These are phyloP conservation scores for Caenorhabditis sulstoni DNA, from an alignment of 2,888 invertebrate species.

Conservation along the genomic window DNA sequence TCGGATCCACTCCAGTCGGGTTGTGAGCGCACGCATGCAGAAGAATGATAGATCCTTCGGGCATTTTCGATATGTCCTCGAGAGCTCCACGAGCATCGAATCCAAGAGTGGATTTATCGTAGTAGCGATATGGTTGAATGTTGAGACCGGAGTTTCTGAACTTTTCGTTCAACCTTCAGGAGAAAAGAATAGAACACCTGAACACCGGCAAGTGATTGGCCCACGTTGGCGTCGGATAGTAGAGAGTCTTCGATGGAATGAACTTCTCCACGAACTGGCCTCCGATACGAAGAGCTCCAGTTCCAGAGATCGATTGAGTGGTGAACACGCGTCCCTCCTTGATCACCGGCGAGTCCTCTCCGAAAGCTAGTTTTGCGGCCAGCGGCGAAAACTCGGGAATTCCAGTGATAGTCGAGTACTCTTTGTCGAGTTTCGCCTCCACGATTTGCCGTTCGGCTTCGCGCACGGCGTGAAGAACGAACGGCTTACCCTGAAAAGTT, in stretches of 20 bases:
- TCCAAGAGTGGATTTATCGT: constrained; percentile 92
- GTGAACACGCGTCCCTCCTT: constrained; percentile 81
- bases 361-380: constrained; percentile 90
- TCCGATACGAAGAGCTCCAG: constrained; percentile 94
- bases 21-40: constrained; percentile 98
- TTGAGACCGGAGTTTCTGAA: constrained; percentile 87
- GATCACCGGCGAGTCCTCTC: constrained; percentile 86
- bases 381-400: constrained; percentile 88
- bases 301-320: constrained; percentile 95
- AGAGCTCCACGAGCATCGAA: constrained; percentile 92
- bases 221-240: constrained; percentile 95
- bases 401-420: constrained; percentile 93
- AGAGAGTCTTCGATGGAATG: constrained; percentile 87
- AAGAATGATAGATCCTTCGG: constrained; percentile 87
- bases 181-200: too few relatives aligned
- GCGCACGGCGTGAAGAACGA: constrained; percentile 95
- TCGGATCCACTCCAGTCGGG: constrained; percentile 88
- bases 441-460: constrained; percentile 90
- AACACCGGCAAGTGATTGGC: constrained; percentile 97
- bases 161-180: too few relatives aligned
- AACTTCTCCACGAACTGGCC: constrained; percentile 89
- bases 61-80: constrained; percentile 82
- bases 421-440: constrained; percentile 89
- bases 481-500: constrained; percentile 89
- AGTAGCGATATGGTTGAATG: constrained; percentile 93